Evolutionary conservation across 1,140 invertebrate genomes (phyloP).

Genomic region (Acyrthosiphon pisum): DNA sequence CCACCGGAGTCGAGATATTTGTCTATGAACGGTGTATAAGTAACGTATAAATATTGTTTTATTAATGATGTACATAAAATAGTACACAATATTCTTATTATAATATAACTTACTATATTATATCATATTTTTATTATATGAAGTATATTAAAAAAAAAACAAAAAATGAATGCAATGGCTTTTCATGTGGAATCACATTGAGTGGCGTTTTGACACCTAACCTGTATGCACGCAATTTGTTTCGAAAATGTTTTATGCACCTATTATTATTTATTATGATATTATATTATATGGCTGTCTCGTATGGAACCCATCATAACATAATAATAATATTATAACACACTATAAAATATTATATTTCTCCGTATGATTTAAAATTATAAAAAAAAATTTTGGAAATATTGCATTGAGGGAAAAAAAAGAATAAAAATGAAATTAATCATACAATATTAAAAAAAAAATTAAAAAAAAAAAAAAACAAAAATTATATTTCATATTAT

Average conservation of each 20-base stretch:
- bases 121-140: not conserved
- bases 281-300: not conserved
- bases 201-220: constrained; percentile 8
- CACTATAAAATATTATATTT: not conserved
- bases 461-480: not conserved
- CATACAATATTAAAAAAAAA: not conserved
- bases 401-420: not conserved
- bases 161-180: not conserved
- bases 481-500: not conserved
- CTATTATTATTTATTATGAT: not conserved
- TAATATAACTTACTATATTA: not conserved
- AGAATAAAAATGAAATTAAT: not conserved
- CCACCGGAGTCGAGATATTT: constrained; percentile 39
- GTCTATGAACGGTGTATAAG: not conserved
- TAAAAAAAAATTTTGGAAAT: not conserved
- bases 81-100: not conserved
- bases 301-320: not conserved
- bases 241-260: not conserved
- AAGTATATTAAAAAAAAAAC: not conserved
- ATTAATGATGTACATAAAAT: not conserved
- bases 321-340: constrained; percentile 1
- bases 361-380: not conserved
- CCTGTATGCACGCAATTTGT: constrained; percentile 5
- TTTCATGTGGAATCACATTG: not conserved
- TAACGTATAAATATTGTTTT: not conserved